Percentiles rank a stretch among this genome's conserved stretches.
Conservation (phyloP, 1,140 invertebrate species). For the Arion vulgaris region DNA sequence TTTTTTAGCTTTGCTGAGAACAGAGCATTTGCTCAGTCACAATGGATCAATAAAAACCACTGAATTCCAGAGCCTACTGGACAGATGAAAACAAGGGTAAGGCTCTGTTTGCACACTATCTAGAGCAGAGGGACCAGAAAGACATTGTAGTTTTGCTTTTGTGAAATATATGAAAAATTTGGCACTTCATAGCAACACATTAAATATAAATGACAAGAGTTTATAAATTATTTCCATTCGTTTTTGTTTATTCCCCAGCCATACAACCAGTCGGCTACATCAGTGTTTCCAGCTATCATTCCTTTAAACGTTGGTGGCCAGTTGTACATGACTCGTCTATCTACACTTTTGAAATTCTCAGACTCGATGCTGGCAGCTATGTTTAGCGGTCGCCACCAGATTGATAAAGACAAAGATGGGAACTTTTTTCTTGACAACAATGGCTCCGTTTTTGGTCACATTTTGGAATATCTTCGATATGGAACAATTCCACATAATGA, state of each 20-base stretch:
- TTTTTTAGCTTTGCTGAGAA: no score
- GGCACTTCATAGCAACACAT: not conserved
- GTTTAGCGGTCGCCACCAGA: conserved; percentile 69
- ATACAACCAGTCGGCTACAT: not conserved
- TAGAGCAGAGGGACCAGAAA: no score
- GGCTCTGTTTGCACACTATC: no score
- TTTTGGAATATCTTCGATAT: conserved; percentile 66
- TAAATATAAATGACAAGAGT: not conserved
- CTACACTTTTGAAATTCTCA: conserved; percentile 66
- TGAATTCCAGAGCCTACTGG: no score
- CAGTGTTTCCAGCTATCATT: conserved; percentile 60
- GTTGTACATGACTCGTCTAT: conserved; percentile 65
- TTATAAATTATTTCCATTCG: not conserved
- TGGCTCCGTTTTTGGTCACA: conserved; percentile 61
- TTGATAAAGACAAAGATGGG: conserved; percentile 68
- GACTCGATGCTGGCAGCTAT: conserved; percentile 72
- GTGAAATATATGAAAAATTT: not conserved
- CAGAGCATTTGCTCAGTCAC: no score
- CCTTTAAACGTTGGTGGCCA: conserved; percentile 70
- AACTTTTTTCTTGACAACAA: conserved; percentile 69
- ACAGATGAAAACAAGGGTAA: no score
- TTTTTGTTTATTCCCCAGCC: not conserved
- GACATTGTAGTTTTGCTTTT: no score
- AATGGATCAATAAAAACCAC: no score
- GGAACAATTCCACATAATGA: conserved; percentile 60